A percentile compares a stretch with the other conserved stretches of the same genome.
phyloP scores from a whole-genome alignment of 2,888 invertebrate species.

The Conus canariensis region DNA sequence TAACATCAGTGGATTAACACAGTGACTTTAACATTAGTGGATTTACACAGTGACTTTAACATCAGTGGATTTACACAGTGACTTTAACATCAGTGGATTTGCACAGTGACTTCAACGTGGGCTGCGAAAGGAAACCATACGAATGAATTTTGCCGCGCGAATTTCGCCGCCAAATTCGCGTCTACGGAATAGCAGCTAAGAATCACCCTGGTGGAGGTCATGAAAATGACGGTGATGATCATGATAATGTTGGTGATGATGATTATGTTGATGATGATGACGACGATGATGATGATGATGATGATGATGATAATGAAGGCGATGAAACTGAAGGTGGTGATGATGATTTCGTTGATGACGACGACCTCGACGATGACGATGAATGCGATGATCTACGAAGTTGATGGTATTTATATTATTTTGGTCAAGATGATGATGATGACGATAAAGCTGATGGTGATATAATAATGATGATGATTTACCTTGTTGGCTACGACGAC shows the following conservation, averaged over 20 bases:
- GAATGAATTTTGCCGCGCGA: too few relatives aligned
- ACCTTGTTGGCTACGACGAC: not conserved
- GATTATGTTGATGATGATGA: not conserved
- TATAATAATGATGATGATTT: not conserved
- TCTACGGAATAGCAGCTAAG: too few relatives aligned
- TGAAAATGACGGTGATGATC: not conserved
- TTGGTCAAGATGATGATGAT: not conserved
- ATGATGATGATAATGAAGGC: not conserved
- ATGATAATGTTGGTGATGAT: not conserved
- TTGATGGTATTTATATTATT: too few relatives aligned
- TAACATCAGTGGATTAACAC: too few relatives aligned
- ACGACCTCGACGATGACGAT: not conserved
- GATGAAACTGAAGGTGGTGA: not conserved
- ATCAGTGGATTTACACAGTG: too few relatives aligned
- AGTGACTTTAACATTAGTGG: too few relatives aligned
- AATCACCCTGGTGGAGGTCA: not conserved
- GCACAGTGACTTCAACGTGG: too few relatives aligned
- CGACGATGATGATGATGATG: not conserved
- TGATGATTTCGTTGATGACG: not conserved
- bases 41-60: too few relatives aligned
- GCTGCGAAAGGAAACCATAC: too few relatives aligned
- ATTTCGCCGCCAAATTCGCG: too few relatives aligned
- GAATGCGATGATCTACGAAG: too few relatives aligned
- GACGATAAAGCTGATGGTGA: conserved; percentile 21
- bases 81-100: too few relatives aligned